Evolutionary conservation across 1,140 invertebrate species (phyloP).

Genomic region (Drosophila lowei): DNA sequence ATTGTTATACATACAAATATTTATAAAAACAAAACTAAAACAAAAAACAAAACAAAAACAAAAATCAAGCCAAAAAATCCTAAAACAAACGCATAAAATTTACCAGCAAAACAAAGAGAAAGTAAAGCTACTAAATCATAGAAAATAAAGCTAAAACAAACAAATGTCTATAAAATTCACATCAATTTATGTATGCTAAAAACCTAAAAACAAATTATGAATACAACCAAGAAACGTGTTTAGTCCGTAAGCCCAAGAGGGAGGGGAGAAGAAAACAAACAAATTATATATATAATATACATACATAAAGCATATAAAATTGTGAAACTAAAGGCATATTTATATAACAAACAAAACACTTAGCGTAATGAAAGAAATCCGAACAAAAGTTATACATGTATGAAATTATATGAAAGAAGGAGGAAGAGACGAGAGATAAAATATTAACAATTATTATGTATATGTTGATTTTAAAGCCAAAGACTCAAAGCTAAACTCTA

Average conservation of each 20-base stretch:
- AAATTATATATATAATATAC: constrained; percentile 48
- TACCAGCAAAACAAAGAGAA: constrained; percentile 54
- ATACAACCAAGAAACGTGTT: constrained; percentile 64
- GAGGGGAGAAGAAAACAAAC: constrained; percentile 39
- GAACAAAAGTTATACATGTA: constrained; percentile 23
- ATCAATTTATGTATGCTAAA: constrained; percentile 60
- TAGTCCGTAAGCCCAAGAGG: constrained; percentile 55
- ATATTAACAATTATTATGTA: constrained; percentile 33
- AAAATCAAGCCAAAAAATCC: constrained; percentile 67
- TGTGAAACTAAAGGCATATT: constrained; percentile 51
- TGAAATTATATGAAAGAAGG: constrained; percentile 34
- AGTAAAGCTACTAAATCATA: constrained; percentile 69
- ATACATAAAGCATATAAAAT: constrained; percentile 43
- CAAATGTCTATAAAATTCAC: constrained; percentile 56
- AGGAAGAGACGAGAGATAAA: constrained; percentile 32
- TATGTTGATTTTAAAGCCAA: constrained; percentile 80
- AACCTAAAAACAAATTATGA: constrained; percentile 52
- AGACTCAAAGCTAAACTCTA: constrained; percentile 72
- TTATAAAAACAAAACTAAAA: constrained; percentile 43
- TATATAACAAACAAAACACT: constrained; percentile 37
- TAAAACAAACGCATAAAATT: constrained; percentile 48
- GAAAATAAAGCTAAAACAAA: constrained; percentile 51
- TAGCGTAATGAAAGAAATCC: constrained; percentile 42
- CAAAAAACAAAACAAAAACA: constrained; percentile 15
- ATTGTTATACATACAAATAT: constrained; percentile 72